Base-by-base conservation (phyloP, 1,140 invertebrate genomes). In the Lucilia sericata region DNA sequence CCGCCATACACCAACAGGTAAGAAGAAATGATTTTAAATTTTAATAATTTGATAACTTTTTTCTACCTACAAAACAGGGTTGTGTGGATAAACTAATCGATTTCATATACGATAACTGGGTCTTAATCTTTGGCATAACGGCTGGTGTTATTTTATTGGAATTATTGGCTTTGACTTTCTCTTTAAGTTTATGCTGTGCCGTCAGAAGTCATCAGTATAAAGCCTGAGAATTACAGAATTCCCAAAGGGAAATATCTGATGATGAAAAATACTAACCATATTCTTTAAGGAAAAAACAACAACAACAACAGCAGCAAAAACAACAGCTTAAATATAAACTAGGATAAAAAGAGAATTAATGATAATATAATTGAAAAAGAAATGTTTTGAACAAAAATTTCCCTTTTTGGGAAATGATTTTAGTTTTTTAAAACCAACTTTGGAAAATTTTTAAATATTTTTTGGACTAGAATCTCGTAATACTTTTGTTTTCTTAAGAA, bases 141-240 rank as follows among this genome's bases (percentile, higher is more conserved):
- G 92, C 95, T 82, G 93, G 93, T 25, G 92, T 97, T 74, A 93
- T 95, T 51, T 91, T 94, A 17, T 85, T 95, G 84, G 94, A 97
- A 92, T 90, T 96, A 74, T 88, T 97, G 36, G 95, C 95, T 51
- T 92, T 97, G 86, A 94, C 96, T 76, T 96, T 96, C 87, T 94
- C 96, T 2, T 92, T 97, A 87, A 93, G 96, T 85, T 92, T 97
- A 21, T 96, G 96, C 88, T 96, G 95, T 91, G 94, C 95, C 36
- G 94, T 96, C 85, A 93, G 93, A 85, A 92, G 93, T 84, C 93
- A 94, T 86, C 92, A 94, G 87, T 95, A 95, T 91, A 95, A 95
- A 91, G 94, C 94, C 92, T 95, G 94, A 93, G 89, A 89, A 89
- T 90, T 90, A 90, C 89, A 86, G 89, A 90, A 90, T 85, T 90